Conservation (phyloP, 2,888 invertebrate genomes). For the Timandra comae region DNA sequence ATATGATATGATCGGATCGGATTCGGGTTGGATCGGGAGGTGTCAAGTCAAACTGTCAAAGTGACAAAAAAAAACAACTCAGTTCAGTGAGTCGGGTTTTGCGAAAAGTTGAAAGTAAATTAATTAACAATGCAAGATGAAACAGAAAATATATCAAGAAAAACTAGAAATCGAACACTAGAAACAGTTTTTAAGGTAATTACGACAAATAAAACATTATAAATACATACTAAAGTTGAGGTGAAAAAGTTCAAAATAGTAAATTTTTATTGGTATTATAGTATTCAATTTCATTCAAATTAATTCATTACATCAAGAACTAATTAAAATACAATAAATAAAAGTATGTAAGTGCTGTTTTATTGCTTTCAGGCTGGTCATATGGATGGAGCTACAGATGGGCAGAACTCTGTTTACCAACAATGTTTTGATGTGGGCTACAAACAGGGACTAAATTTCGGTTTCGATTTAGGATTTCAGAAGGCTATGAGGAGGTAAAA, state of each 20-base stretch:
- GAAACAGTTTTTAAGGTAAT: constrained; percentile 46
- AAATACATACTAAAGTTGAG: too few relatives aligned
- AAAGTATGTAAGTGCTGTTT: neutral
- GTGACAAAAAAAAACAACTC: too few relatives aligned
- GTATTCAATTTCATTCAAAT: too few relatives aligned
- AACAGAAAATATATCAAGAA: constrained; percentile 34
- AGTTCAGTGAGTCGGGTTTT: too few relatives aligned
- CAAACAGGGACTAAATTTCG: constrained; percentile 78
- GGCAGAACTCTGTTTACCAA: constrained; percentile 80
- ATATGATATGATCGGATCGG: too few relatives aligned
- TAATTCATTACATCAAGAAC: too few relatives aligned
- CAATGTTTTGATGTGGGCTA: constrained; percentile 83
- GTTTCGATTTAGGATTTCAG: constrained; percentile 72
- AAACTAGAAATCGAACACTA: constrained; percentile 42
- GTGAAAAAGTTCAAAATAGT: too few relatives aligned
- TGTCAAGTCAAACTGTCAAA: too few relatives aligned
- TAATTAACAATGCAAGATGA: constrained; percentile 43
- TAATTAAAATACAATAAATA: constrained; percentile 1
- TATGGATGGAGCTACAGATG: constrained; percentile 81
- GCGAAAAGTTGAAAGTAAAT: too few relatives aligned
- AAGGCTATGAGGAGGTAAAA: constrained; percentile 29
- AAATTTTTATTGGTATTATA: too few relatives aligned
- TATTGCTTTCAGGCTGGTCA: constrained; percentile 75
- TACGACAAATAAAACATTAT: neutral
- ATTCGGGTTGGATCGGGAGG: too few relatives aligned